Percentiles rank a stretch among this genome's conserved stretches.
Conservation (phyloP, 2,888 invertebrate species). For the Eupithecia dodoneata region DNA sequence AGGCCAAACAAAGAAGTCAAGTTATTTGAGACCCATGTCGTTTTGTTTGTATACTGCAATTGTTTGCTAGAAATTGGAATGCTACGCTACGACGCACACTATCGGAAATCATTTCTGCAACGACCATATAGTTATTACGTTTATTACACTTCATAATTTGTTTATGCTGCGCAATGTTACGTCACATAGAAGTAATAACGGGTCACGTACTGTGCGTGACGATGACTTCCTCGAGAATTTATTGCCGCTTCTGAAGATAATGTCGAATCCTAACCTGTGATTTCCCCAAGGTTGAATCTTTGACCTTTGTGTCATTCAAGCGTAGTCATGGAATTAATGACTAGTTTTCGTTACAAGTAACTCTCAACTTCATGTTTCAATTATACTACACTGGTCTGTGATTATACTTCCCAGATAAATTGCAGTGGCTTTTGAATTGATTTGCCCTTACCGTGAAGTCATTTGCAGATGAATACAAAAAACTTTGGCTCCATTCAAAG, state of each 20-base stretch:
- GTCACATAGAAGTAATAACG: constrained; percentile 24
- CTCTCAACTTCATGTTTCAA: background rate
- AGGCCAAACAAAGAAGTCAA: background rate
- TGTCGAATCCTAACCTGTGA: constrained; percentile 23
- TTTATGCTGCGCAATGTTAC: constrained; percentile 22
- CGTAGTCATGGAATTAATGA: constrained; percentile 15
- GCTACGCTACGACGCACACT: background rate
- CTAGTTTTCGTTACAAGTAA: constrained; percentile 3
- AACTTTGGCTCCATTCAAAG: constrained; percentile 28
- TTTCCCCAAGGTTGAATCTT: constrained; percentile 31
- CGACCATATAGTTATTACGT: constrained; percentile 17
- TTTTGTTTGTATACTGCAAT: constrained; percentile 2
- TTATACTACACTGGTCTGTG: too few species aligned
- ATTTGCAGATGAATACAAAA: constrained; percentile 26
- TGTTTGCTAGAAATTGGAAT: constrained; percentile 4
- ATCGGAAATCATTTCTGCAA: constrained; percentile 15
- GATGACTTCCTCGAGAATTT: constrained; percentile 24
- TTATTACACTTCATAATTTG: constrained; percentile 20
- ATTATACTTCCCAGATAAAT: background rate
- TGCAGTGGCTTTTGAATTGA: background rate
- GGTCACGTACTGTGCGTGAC: constrained; percentile 19
- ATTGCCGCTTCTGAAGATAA: constrained; percentile 21
- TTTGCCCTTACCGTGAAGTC: constrained; percentile 3
- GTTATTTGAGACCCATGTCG: background rate
- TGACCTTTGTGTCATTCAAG: constrained; percentile 31